Percentiles rank a stretch among this genome's conserved stretches.
Conservation (phyloP, 2,797 vertebrate genomes). For the Clarias platycephalus region DNA sequence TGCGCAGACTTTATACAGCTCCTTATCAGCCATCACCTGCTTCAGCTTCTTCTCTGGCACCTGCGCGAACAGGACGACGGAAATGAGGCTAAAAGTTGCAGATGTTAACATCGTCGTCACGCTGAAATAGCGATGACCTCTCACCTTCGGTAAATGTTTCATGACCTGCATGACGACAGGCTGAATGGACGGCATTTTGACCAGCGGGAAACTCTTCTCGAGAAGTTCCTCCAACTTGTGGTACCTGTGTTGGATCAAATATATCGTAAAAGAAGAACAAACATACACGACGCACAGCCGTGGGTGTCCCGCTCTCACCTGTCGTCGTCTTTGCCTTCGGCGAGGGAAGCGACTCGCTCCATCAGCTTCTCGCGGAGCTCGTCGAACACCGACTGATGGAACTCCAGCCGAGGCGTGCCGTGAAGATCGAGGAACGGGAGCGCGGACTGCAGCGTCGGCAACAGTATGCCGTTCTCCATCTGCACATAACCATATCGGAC, state of each 20-base stretch:
- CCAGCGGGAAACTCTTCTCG: constrained; percentile 96
- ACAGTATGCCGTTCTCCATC: constrained; percentile 94
- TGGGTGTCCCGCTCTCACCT: constrained; percentile 69
- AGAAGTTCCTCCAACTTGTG: constrained; percentile 92
- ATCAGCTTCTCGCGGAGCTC: constrained; percentile 94
- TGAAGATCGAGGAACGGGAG: constrained; percentile 96
- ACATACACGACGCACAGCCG: too few relatives aligned
- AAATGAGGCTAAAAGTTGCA: not conserved
- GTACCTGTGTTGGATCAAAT: constrained; percentile 73
- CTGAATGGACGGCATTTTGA: constrained; percentile 96
- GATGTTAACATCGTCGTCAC: not conserved
- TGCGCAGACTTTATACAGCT: constrained; percentile 92
- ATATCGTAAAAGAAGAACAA: not conserved
- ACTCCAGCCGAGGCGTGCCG: constrained; percentile 93
- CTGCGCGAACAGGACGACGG: constrained; percentile 62
- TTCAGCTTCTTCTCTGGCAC: constrained; percentile 98
- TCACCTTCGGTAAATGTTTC: constrained; percentile 93
- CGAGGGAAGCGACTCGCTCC: constrained; percentile 90
- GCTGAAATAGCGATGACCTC: constrained; percentile 6
- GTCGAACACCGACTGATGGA: constrained; percentile 97
- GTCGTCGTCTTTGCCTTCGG: constrained; percentile 90
- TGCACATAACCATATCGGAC: constrained; percentile 51
- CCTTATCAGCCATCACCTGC: constrained; percentile 95
- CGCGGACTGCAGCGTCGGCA: constrained; percentile 94
- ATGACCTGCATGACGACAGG: constrained; percentile 98